Percentiles rank a stretch among this genome's conserved stretches.
Conservation (phyloP, 2,888 invertebrate species). For the Parascotia fuliginaria region DNA sequence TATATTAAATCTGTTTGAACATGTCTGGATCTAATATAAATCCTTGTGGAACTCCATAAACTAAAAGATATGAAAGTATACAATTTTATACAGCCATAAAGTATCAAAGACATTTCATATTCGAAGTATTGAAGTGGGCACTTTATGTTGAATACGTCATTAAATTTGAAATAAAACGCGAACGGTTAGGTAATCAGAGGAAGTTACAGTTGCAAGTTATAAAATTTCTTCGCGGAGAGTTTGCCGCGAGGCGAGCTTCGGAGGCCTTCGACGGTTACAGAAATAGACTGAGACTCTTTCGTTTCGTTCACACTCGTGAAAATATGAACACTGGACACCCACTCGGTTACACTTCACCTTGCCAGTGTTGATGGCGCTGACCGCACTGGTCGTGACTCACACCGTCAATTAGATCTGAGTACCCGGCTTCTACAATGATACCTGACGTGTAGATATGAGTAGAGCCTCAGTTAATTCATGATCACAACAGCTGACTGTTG, state of each 20-base stretch:
- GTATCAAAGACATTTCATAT: conserved; percentile 14
- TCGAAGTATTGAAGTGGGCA: conserved; percentile 14
- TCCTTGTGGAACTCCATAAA: conserved; percentile 33
- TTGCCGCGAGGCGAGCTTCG: conserved; percentile 55
- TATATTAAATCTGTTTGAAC: neutral
- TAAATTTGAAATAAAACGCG: conserved; percentile 36
- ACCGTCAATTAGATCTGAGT: conserved; percentile 44
- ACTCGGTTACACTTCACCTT: conserved; percentile 82
- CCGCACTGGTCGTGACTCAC: conserved; percentile 69
- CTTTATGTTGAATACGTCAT: conserved; percentile 23
- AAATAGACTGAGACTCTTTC: conserved; percentile 75
- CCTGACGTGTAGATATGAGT: conserved; percentile 50
- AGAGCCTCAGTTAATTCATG: conserved; percentile 34
- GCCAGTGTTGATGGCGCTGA: conserved; percentile 80
- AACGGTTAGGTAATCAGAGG: conserved; percentile 71
- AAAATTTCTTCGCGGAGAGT: conserved; percentile 62
- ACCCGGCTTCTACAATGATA: conserved; percentile 43
- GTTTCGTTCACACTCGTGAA: conserved; percentile 82
- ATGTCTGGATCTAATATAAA: conserved; percentile 14
- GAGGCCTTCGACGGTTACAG: conserved; percentile 78
- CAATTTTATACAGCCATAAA: conserved; percentile 23
- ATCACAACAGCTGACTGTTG: conserved; percentile 11
- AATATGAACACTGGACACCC: conserved; percentile 79
- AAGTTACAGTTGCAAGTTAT: conserved; percentile 65
- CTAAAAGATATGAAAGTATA: conserved; percentile 13